These are phyloP conservation scores for Oreortyx pictus DNA, from an alignment of 2,797 vertebrate genomes.

Conservation along the genomic window DNA sequence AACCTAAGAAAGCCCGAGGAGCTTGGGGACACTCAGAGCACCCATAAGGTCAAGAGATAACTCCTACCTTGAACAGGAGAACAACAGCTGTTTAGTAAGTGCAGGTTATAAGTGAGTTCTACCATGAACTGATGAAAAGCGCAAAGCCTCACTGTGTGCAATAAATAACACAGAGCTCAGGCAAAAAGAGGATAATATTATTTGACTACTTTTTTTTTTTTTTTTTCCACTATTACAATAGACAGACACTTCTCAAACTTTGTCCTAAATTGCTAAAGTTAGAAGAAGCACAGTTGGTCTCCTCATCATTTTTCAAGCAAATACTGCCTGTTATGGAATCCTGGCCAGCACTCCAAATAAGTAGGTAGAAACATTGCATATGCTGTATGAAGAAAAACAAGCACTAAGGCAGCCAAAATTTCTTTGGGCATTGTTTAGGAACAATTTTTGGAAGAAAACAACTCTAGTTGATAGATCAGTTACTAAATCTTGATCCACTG, in stretches of 20 bases:
- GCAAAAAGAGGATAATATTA: neutral
- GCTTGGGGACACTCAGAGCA: neutral
- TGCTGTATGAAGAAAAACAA: neutral
- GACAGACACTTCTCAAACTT: neutral
- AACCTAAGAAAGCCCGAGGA: neutral
- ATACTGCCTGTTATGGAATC: accelerated
- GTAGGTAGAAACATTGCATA: neutral
- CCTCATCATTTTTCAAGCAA: neutral
- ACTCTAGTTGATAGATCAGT: neutral
- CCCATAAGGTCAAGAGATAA: neutral
- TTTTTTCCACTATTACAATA: neutral
- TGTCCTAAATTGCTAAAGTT: neutral
- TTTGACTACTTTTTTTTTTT: neutral
- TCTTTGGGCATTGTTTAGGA: neutral
- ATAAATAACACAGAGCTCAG: neutral
- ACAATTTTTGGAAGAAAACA: neutral
- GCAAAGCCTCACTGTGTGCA: neutral
- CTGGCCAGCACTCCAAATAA: neutral
- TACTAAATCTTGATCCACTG: neutral
- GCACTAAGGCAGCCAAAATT: neutral
- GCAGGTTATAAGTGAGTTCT: neutral
- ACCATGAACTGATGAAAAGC: neutral
- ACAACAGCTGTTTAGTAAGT: neutral
- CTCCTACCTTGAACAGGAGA: neutral
- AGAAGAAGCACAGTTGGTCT: neutral